Conservation (phyloP, 2,888 invertebrate genomes). For the Eupithecia insigniata region DNA sequence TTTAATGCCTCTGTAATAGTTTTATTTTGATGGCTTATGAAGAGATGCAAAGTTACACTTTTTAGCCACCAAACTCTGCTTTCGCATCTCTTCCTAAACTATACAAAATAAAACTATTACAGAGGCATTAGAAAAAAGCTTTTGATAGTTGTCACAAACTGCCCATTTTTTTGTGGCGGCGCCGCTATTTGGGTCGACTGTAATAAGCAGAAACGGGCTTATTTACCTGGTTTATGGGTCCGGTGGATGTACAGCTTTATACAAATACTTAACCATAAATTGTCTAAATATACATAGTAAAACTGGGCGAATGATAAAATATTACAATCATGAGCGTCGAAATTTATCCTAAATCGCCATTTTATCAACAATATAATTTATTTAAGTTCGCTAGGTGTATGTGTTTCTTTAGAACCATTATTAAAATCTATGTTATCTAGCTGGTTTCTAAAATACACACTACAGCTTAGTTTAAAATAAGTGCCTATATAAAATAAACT, state of each 20-base stretch:
- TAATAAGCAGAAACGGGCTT: background rate
- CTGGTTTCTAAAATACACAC: conserved; percentile 14
- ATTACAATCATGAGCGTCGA: background rate
- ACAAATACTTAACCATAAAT: background rate
- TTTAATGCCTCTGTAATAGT: too few species aligned
- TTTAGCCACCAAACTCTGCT: too few species aligned
- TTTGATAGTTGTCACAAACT: too few species aligned
- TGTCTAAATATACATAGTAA: background rate
- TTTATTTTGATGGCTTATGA: too few species aligned
- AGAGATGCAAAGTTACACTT: too few species aligned
- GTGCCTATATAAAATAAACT: conserved; percentile 34
- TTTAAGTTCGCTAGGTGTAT: background rate
- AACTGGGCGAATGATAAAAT: background rate
- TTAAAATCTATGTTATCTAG: conserved; percentile 11
- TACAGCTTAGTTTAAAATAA: conserved; percentile 7
- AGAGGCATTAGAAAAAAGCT: too few species aligned
- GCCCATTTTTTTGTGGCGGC: too few species aligned
- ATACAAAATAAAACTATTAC: too few species aligned
- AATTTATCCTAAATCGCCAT: background rate
- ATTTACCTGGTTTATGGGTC: background rate
- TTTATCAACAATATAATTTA: background rate
- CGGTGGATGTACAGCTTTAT: background rate
- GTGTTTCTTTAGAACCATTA: background rate
- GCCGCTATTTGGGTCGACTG: too few species aligned
- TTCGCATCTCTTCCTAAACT: too few species aligned